Conservation (phyloP, 2,888 invertebrate species). For the Tipula confusa region DNA sequence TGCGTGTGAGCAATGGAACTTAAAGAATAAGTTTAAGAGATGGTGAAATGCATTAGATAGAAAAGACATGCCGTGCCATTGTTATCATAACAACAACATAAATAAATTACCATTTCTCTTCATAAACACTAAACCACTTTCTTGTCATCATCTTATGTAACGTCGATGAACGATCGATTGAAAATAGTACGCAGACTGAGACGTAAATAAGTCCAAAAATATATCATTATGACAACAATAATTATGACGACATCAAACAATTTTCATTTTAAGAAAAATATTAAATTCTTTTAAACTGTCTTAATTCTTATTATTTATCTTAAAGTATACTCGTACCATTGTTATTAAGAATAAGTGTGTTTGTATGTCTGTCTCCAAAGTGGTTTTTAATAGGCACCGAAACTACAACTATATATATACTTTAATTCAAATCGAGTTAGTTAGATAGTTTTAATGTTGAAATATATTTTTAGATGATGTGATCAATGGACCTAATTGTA, state of each 20-base stretch:
- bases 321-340: not conserved
- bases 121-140: too few species aligned
- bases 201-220: not conserved
- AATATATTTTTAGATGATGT: not conserved
- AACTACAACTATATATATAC: not conserved
- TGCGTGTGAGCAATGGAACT: too few species aligned
- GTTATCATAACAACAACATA: too few species aligned
- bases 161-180: too few species aligned
- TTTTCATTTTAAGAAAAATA: not conserved
- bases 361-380: not conserved
- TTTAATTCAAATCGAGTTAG: not conserved
- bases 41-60: too few species aligned
- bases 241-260: constrained; percentile 12
- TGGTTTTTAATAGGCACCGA: constrained; percentile 16
- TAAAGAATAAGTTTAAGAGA: too few species aligned
- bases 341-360: not conserved
- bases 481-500: constrained; percentile 12
- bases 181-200: too few species aligned
- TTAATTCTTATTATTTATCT: not conserved
- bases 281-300: not conserved
- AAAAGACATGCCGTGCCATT: too few species aligned
- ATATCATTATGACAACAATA: not conserved
- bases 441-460: not conserved
- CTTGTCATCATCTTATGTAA: too few species aligned
- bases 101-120: too few species aligned